Evolutionary conservation across 2,888 invertebrate genomes (phyloP), one percentile per base, ranked within the genome.

Genomic region (Drosophila helvetica): DNA sequence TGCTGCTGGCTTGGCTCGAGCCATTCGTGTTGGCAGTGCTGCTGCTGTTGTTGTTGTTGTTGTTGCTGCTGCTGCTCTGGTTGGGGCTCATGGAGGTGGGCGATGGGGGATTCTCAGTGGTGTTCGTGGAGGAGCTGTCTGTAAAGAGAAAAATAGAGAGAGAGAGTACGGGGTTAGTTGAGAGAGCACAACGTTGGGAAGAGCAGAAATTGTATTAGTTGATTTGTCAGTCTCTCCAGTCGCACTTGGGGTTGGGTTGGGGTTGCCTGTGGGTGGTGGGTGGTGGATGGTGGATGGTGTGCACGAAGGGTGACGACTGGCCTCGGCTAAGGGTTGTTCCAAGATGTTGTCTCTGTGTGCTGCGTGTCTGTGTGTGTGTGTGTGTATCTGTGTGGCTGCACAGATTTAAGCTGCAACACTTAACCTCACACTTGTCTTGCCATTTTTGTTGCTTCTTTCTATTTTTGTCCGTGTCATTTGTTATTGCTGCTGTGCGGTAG

Each of bases 51-150:
- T 70, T 78, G 57, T 64, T 74, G 64, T 58, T 85, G 67, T 74
- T 70, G 64, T 69, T 77, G 65, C 78, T 93, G 92, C 71, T 92
- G 83, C 78, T 90, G 92, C 33, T 93, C 84, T 52, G 92, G 93
- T 80, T 93, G 1, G 95, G 95, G 30, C 95, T 95, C 57, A 94
- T 93, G 30, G 95, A 94, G 55, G 90, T 88, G 72, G 90, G 90
- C 1, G 94, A 94, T 60, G 95, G 94, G 52, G 94, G 95, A 56
- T 94, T 94, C 65, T 94, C 94, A 51, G 94, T 96, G 92, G 93
- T 95, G 92, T 93, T 95, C 57, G 94, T 93, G 71, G 95, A 95
- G 80, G 95, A 95, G 86, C 95, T 95, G 90, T 95, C 96, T 96
- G 94, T 71, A 94, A 95, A 54, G 19, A 27, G 54, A 70, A 15